phyloP scores from a whole-genome alignment of 2,113 vertebrate genomes.

The Morone chrysops region DNA sequence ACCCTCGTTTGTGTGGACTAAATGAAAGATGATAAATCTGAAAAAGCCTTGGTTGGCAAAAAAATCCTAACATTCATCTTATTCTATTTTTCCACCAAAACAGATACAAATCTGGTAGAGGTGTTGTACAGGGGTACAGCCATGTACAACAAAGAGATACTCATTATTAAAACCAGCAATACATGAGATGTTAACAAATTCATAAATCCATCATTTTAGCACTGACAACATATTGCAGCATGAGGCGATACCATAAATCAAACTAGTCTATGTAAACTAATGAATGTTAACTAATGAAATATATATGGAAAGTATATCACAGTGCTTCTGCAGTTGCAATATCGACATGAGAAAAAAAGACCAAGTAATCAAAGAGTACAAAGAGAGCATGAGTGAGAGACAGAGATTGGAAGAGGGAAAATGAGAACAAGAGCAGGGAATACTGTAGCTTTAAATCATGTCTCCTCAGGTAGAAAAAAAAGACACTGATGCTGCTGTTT shows the following conservation, averaged over 20 bases:
- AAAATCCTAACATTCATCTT: neutral
- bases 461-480: neutral
- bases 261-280: neutral
- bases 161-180: neutral
- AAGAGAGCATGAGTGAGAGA: neutral
- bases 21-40: neutral
- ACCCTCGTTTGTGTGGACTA: neutral
- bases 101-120: neutral
- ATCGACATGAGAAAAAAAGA: constrained; percentile 19
- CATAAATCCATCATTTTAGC: neutral
- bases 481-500: constrained; percentile 34
- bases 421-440: constrained; percentile 10
- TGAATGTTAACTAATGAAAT: neutral
- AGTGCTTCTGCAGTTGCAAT: neutral
- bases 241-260: constrained; percentile 3
- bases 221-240: constrained; percentile 13
- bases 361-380: neutral
- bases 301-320: neutral
- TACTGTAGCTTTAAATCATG: constrained; percentile 4
- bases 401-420: constrained; percentile 4
- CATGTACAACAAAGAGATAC: neutral
- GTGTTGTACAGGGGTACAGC: neutral
- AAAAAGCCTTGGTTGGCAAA: neutral
- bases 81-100: neutral
- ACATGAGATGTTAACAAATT: neutral